A percentile compares a stretch with the other conserved stretches of the same genome.
Conservation (phyloP, 2,797 vertebrate genomes). For the Tapera naevia region DNA sequence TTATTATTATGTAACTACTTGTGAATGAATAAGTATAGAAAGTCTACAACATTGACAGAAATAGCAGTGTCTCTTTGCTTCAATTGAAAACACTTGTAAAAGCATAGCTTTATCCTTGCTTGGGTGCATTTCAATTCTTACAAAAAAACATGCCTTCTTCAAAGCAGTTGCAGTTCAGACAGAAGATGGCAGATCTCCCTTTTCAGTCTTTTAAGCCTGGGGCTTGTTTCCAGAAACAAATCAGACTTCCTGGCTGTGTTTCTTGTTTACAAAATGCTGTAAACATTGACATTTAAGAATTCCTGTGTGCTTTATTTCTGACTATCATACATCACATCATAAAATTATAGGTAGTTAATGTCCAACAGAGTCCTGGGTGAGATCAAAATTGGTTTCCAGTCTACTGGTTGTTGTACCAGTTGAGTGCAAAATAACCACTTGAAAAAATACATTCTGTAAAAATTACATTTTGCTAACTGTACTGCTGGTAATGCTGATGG, state of each 20-base stretch:
- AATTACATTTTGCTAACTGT: slow-evolving; percentile 24
- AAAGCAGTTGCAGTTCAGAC: slow-evolving; percentile 34
- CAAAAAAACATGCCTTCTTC: slow-evolving; percentile 1
- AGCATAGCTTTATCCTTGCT: background rate
- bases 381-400: slow-evolving; percentile 37
- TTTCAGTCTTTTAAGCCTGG: slow-evolving; percentile 23
- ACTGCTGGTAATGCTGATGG: slow-evolving; percentile 38
- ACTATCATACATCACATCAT: slow-evolving; percentile 50
- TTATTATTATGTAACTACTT: background rate
- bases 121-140: background rate
- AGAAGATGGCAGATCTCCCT: slow-evolving; percentile 61
- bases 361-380: background rate
- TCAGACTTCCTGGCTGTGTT: slow-evolving; percentile 58
- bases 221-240: slow-evolving; percentile 59
- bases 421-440: no score
- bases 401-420: slow-evolving; percentile 14
- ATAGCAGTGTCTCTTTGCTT: background rate
- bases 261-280: slow-evolving; percentile 73
- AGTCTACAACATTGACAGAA: background rate
- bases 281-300: slow-evolving; percentile 73
- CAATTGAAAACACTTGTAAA: background rate
- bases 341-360: slow-evolving; percentile 66
- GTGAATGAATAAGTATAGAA: background rate
- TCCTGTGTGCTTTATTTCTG: slow-evolving; percentile 61
- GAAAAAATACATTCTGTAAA: background rate